Conservation (phyloP, 37 sponge, comb jelly and placozoan species). For the Aphrocallistes beatrix region DNA sequence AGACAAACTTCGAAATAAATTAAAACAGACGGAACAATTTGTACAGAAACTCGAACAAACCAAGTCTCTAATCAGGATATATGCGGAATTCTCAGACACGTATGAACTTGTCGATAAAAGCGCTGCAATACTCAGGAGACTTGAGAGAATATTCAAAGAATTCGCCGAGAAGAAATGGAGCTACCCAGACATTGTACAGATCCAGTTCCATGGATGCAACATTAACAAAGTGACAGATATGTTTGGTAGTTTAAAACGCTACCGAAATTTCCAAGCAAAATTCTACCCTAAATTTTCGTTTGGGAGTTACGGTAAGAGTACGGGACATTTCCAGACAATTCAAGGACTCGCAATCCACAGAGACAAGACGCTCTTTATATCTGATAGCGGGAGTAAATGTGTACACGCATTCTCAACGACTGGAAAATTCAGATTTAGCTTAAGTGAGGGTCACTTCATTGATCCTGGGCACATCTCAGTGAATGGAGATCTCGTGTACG, state of each 20-base stretch:
- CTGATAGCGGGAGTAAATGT: background rate
- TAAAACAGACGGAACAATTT: background rate
- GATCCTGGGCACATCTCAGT: background rate
- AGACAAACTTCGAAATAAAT: background rate
- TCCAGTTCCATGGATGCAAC: background rate
- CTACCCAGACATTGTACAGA: background rate
- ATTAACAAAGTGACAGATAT: background rate
- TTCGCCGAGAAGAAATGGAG: background rate
- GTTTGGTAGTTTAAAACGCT: background rate
- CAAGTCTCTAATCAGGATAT: background rate
- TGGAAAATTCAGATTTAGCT: background rate
- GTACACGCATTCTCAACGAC: background rate
- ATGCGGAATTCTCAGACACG: background rate
- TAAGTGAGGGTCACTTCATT: background rate
- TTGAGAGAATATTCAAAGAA: background rate
- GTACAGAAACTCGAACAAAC: slow-evolving; percentile 8
- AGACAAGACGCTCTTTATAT: background rate
- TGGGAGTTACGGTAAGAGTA: background rate
- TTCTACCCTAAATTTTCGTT: background rate
- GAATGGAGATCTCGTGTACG: background rate
- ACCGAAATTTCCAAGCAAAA: background rate
- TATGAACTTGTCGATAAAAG: slow-evolving; percentile 11
- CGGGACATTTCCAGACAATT: background rate
- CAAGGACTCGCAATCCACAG: background rate
- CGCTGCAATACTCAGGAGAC: background rate